phyloP scores from a whole-genome alignment of 1,140 invertebrate species.

The Drosophila santomea region DNA sequence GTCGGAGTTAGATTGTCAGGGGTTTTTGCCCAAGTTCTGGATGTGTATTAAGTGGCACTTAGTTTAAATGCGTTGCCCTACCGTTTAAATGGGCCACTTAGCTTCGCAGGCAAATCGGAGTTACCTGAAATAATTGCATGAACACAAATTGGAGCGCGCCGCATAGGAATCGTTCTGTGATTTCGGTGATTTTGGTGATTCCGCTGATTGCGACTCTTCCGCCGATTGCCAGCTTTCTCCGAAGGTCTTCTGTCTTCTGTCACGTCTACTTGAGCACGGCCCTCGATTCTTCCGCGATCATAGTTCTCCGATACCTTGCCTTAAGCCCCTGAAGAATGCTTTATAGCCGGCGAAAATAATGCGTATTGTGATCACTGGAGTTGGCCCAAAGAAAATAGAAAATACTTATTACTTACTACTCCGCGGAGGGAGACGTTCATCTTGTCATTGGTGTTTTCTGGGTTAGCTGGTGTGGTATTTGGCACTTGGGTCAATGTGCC shows the following conservation, averaged over 20 bases:
- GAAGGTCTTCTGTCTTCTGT: conserved; percentile 38
- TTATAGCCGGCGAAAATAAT: conserved; percentile 49
- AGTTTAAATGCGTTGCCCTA: conserved; percentile 73
- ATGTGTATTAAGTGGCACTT: conserved; percentile 65
- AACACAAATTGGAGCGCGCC: conserved; percentile 71
- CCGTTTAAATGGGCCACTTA: conserved; percentile 63
- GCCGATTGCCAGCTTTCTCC: conserved; percentile 52
- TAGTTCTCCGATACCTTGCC: conserved; percentile 23
- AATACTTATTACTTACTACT: conserved; percentile 29
- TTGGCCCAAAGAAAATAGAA: conserved; percentile 50
- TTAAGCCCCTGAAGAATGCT: conserved; percentile 26
- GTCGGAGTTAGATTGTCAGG: conserved; percentile 32
- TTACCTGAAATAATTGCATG: conserved; percentile 74
- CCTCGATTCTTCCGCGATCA: conserved; percentile 26
- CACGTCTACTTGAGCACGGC: conserved; percentile 52
- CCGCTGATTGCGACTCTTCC: conserved; percentile 17
- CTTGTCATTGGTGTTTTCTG: conserved; percentile 34
- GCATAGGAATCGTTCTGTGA: conserved; percentile 66
- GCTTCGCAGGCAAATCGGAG: conserved; percentile 47
- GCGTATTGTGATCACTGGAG: conserved; percentile 51
- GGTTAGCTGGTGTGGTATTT: conserved; percentile 62
- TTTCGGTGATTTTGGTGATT: conserved; percentile 29
- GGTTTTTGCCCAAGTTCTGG: conserved; percentile 72
- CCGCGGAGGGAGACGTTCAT: conserved; percentile 18
- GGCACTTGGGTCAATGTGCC: conserved; percentile 55